Percentiles rank a stretch among this genome's conserved stretches.
Evolutionary conservation across 1,140 invertebrate genomes (phyloP).

Genomic region (Drosophila nebulosa): DNA sequence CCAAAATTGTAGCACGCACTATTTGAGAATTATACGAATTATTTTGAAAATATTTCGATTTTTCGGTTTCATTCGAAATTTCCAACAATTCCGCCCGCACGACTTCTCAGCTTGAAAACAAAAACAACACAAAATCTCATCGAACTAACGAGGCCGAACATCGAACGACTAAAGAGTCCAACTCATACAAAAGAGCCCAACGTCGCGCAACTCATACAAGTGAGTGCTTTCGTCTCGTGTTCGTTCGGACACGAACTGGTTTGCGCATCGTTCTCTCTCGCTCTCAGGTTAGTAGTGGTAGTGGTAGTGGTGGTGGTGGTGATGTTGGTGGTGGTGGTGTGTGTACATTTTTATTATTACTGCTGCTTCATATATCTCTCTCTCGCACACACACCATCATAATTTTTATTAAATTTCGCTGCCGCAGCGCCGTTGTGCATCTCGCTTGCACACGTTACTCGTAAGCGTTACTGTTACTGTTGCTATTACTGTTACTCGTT

Average conservation of each 20-base stretch:
- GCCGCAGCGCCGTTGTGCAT: slow-evolving; percentile 17
- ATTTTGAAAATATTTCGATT: slow-evolving; percentile 6
- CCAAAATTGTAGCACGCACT: slow-evolving; percentile 66
- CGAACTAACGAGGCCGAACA: too few species aligned
- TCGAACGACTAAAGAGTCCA: too few species aligned
- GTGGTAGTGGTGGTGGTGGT: slow-evolving; percentile 11
- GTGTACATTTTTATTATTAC: slow-evolving; percentile 59
- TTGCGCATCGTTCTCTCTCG: slow-evolving; percentile 15
- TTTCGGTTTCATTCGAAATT: neutral
- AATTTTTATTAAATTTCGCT: slow-evolving; percentile 76
- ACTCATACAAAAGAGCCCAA: too few species aligned
- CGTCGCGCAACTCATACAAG: too few species aligned
- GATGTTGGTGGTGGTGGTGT: slow-evolving; percentile 31
- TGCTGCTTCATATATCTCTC: slow-evolving; percentile 52
- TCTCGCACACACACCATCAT: slow-evolving; percentile 69
- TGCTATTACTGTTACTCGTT: slow-evolving; percentile 58
- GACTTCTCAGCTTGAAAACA: neutral
- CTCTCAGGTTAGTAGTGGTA: neutral
- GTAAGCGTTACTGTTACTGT: slow-evolving; percentile 67
- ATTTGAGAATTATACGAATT: neutral
- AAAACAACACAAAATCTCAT: slow-evolving; percentile 7
- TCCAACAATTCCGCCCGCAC: neutral
- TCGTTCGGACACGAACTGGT: slow-evolving; percentile 4
- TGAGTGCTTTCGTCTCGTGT: neutral
- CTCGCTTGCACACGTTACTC: slow-evolving; percentile 29